These are phyloP conservation scores for Prunella strophiata DNA, from an alignment of 2,797 vertebrate species.

Conservation along the genomic window DNA sequence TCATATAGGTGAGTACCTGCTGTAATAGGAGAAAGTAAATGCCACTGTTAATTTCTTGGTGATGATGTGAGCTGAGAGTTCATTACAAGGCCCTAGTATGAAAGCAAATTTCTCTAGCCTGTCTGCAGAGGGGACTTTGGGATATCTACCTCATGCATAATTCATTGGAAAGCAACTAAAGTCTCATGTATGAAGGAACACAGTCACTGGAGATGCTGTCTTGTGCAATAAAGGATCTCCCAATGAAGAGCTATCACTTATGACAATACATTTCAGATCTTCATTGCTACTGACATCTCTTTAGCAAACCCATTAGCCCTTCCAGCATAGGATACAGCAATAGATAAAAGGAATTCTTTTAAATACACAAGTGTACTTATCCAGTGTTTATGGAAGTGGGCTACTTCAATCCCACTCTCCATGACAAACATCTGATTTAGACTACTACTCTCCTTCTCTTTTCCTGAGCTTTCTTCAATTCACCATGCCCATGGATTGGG, in stretches of 20 bases:
- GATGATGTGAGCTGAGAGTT: background rate
- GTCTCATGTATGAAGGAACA: background rate
- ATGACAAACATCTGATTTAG: background rate
- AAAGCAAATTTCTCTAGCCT: background rate
- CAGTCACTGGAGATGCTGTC: background rate
- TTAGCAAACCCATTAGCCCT: background rate
- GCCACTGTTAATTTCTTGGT: background rate
- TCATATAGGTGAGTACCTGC: background rate
- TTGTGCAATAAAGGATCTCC: slow-evolving; percentile 1
- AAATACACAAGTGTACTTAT: background rate
- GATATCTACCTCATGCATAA: background rate
- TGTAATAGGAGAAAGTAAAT: background rate
- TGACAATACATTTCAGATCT: background rate
- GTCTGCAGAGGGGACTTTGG: background rate
- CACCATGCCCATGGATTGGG: background rate
- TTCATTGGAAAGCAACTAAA: background rate
- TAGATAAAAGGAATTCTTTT: background rate
- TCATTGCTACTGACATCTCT: slow-evolving; percentile 6
- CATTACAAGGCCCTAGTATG: background rate
- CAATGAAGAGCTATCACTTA: background rate
- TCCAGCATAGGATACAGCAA: background rate
- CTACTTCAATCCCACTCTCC: background rate
- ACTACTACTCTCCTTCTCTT: background rate
- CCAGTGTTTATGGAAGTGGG: background rate
- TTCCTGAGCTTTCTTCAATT: background rate